Evolutionary conservation across 2,113 vertebrate genomes (phyloP), one percentile per base, ranked within the genome.

Genomic region (Parus major): DNA sequence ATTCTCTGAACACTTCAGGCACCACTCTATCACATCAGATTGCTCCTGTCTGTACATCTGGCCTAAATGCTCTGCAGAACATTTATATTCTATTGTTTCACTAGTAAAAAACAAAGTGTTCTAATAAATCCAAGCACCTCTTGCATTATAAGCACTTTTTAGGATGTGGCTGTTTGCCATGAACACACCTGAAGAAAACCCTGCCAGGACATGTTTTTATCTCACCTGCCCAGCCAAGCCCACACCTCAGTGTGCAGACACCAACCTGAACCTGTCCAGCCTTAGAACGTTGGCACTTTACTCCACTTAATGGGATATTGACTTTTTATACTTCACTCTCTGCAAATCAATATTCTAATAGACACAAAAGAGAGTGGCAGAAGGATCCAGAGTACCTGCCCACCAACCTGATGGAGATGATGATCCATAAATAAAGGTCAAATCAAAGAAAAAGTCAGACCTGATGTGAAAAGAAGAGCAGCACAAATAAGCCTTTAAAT

Each of bases 331-430:
- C 86, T 82, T 49, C 31, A 53, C 28, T 57, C 88, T 25, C 49
- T 50, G 73, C 49, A 72, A 65, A 93, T 91, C 90, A 64, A 53
- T 95, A 68, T 83, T 88, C 75, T 88, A 90, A 91, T 46, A 86
- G 87, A 80, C 7, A 11, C 42, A 47, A 46, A 56, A 63, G 14
- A 56, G 59, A 63, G 42, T 44, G 57, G 65, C 65, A 90, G 63
- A 33, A 73, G 42, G 53, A 75, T 21, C 23, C 52, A 44, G 27
- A 73, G 86, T 5, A 70, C 57, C 47, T 70, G 63, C 31, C 60
- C 59, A 80, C 41, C 31, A 39, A 35, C 60, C 42, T n/a, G 60
- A 42, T 6, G 29, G 56, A 72, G 35, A 52, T 23, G 35, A 81
- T 61, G 52, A 82, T 18, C 50, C 49, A 64, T 21, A 72, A 92